Conservation (phyloP, 2,113 vertebrate genomes). For the Caloenas nicobarica region DNA sequence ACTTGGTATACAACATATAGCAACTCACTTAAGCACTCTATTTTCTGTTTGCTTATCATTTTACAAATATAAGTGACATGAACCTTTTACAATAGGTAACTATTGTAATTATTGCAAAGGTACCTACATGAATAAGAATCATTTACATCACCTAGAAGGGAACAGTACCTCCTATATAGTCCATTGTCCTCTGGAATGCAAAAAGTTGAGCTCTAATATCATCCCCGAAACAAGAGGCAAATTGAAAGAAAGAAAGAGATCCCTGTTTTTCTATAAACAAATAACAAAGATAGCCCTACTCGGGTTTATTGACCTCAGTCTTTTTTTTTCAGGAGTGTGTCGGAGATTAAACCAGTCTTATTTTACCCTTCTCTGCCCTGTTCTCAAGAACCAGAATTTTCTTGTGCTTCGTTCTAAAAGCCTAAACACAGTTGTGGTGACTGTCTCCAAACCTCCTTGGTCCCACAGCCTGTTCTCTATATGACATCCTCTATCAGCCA, state of each 20-base stretch:
- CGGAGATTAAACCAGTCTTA: neutral
- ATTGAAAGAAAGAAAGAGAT: neutral
- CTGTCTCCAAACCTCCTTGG: neutral
- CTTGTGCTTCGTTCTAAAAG: neutral
- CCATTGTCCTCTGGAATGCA: neutral
- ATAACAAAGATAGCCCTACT: neutral
- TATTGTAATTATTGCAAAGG: neutral
- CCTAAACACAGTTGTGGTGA: neutral
- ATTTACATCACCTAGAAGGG: neutral
- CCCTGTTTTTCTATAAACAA: neutral
- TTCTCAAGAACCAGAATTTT: neutral
- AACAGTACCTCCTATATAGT: neutral
- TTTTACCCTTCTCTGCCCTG: neutral
- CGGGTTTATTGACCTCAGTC: neutral
- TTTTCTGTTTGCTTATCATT: neutral
- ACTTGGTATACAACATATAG: neutral
- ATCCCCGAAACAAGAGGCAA: neutral
- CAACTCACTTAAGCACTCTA: neutral
- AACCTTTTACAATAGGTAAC: neutral
- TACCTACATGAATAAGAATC: neutral
- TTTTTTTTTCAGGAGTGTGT: neutral
- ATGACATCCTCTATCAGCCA: neutral
- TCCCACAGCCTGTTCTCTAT: neutral
- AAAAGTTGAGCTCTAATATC: neutral
- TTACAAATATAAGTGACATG: rapidly evolving